Evolutionary conservation across 2,113 vertebrate genomes (phyloP).

Genomic region (Chamaetylas fuelleborni): DNA sequence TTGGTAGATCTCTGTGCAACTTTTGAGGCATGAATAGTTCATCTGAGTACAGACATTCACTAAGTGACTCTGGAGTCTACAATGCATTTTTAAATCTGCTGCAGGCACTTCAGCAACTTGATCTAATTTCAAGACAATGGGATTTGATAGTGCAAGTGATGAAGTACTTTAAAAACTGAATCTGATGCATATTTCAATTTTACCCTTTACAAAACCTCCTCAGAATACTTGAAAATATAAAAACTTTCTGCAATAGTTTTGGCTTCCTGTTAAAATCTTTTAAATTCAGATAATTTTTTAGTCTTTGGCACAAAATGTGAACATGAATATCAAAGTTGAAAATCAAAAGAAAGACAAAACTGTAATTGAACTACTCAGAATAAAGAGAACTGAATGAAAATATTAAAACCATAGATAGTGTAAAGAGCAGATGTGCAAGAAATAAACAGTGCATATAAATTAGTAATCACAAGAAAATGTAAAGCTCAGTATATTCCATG

Average conservation of each 20-base stretch:
- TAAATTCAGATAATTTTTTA: background rate
- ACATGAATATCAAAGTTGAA: background rate
- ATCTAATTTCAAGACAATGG: slow-evolving; percentile 20
- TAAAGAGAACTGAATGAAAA: background rate
- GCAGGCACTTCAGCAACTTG: background rate
- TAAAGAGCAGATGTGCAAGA: background rate
- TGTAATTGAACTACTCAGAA: background rate
- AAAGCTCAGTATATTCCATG: background rate
- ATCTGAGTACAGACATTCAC: background rate
- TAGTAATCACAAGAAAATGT: background rate
- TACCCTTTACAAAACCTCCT: background rate
- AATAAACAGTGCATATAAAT: background rate
- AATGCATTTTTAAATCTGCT: slow-evolving; percentile 7
- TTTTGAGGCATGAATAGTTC: background rate
- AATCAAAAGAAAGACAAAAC: background rate
- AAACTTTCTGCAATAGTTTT: background rate
- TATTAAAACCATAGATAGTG: background rate
- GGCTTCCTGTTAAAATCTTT: background rate
- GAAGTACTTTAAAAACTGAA: background rate
- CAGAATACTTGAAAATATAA: background rate
- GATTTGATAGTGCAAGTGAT: background rate
- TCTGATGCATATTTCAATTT: background rate
- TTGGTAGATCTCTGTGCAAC: background rate
- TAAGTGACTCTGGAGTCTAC: background rate
- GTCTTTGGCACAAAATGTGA: background rate